Conservation (phyloP, 2,888 invertebrate genomes). For the Itoplectis maculator region DNA sequence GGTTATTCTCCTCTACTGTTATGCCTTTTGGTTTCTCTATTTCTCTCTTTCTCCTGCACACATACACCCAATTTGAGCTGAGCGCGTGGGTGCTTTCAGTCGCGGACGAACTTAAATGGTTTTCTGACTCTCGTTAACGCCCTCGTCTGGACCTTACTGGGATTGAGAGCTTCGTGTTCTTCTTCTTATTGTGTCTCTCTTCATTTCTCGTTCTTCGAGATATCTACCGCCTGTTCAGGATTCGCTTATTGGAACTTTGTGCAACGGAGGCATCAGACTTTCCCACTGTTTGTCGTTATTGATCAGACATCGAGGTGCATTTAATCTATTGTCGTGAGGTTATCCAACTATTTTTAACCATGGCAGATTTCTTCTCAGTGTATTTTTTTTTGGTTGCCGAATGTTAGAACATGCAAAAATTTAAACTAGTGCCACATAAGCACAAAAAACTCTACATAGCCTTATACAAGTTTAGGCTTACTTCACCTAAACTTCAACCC, state of each 20-base stretch:
- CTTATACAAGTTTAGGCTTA: no score
- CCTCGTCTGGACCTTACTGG: slow-evolving; percentile 41
- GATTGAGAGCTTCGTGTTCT: slow-evolving; percentile 46
- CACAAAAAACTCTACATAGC: no score
- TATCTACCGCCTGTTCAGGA: slow-evolving; percentile 41
- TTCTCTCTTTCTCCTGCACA: slow-evolving; percentile 20
- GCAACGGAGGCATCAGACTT: not conserved
- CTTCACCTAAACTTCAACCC: no score
- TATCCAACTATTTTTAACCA: not conserved
- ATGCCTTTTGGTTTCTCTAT: slow-evolving; percentile 19
- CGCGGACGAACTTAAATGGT: slow-evolving; percentile 75
- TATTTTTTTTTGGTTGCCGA: no score
- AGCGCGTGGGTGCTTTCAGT: slow-evolving; percentile 42
- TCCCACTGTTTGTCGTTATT: not conserved
- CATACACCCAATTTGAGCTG: slow-evolving; percentile 39
- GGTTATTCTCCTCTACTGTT: slow-evolving; percentile 52
- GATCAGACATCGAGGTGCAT: slow-evolving; percentile 1
- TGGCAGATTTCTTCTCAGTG: no score
- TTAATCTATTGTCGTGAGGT: not conserved
- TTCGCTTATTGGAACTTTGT: slow-evolving; percentile 49
- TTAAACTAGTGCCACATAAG: no score
- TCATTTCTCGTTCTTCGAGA: slow-evolving; percentile 35
- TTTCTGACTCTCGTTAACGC: slow-evolving; percentile 73
- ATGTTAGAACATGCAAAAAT: no score
- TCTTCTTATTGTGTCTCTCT: slow-evolving; percentile 40